Evolutionary conservation across 2,888 invertebrate genomes (phyloP).

Genomic region (Sinopyrophorus schimmeli): DNA sequence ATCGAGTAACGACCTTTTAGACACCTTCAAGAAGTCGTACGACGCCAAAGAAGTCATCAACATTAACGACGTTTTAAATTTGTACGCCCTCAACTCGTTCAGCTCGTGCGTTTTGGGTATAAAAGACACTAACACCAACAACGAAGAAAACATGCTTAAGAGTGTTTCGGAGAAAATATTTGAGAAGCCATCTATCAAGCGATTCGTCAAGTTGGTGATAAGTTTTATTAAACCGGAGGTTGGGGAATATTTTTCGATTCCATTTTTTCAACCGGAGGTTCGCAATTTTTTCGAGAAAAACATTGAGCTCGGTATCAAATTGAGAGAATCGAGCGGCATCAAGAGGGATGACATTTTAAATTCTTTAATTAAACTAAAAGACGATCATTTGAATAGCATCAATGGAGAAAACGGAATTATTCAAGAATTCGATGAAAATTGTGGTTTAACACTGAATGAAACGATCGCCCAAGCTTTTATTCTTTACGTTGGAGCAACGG

Average conservation of each 20-base stretch:
- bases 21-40: neutral
- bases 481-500: conserved; percentile 55
- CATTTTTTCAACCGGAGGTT: no score
- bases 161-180: no score
- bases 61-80: conserved; percentile 54
- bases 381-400: no score
- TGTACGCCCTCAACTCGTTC: no score
- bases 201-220: no score
- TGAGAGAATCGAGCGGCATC: conserved; percentile 6
- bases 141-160: neutral
- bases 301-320: neutral
- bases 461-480: conserved; percentile 49
- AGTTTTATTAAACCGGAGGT: no score
- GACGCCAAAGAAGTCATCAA: conserved; percentile 20
- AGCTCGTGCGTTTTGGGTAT: conserved; percentile 63
- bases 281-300: conserved; percentile 1
- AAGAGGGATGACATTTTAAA: conserved; percentile 5
- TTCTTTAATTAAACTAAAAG: neutral
- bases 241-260: no score
- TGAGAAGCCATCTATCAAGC: no score
- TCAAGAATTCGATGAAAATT: no score
- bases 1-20: no score
- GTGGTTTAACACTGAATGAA: conserved; percentile 17
- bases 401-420: neutral
- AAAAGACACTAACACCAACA: conserved; percentile 62